These are phyloP conservation scores for Marmota flaviventris DNA, from an alignment of 2,113 vertebrate genomes.

Conservation along the genomic window DNA sequence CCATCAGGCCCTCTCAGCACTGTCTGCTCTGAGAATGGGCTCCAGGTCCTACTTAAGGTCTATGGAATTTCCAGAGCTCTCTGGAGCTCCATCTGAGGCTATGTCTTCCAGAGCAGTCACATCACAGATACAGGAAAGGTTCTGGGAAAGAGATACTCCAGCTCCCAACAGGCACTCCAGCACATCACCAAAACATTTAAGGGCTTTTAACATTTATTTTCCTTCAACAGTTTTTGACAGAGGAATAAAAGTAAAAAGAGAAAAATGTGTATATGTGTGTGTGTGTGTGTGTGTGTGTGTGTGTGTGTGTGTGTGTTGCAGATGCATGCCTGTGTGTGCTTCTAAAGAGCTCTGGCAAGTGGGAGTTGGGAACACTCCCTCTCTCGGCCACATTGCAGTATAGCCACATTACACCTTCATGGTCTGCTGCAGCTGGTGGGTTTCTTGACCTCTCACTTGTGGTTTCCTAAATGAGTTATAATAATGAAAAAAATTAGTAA, in stretches of 20 bases:
- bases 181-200: neutral
- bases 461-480: neutral
- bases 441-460: neutral
- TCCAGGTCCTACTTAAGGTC: too few species aligned
- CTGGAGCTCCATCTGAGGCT: too few species aligned
- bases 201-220: neutral
- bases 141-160: neutral
- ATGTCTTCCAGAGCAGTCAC: neutral
- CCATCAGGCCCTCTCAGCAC: neutral
- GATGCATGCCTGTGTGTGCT: neutral
- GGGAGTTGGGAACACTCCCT: neutral
- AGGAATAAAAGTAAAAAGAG: neutral
- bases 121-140: neutral
- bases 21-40: neutral
- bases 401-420: fast-evolving
- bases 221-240: neutral
- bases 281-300: neutral
- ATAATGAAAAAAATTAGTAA: neutral
- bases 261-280: too few species aligned
- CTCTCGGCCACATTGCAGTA: neutral
- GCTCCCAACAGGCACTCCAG: neutral
- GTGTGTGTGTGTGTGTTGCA: neutral
- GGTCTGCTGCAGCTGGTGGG: neutral
- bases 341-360: neutral
- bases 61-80: too few species aligned